Evolutionary conservation across 2,888 invertebrate genomes (phyloP).

Genomic region (Spialia ferax): DNA sequence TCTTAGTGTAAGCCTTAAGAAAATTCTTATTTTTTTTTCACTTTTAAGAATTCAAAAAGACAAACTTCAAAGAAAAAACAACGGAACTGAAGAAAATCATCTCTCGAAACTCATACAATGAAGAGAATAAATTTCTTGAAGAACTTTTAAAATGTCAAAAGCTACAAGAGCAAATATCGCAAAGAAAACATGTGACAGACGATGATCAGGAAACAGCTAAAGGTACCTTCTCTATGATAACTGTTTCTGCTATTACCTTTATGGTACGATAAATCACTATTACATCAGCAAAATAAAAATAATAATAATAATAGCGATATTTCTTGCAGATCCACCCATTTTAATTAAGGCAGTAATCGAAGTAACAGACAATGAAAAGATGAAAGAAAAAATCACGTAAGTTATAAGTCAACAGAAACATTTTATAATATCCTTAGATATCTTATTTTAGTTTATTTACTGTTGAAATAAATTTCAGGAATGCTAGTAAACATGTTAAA

Average conservation of each 20-base stretch:
- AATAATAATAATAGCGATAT: not conserved
- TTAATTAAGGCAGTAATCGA: conserved; percentile 70
- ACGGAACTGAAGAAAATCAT: conserved; percentile 24
- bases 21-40: not conserved
- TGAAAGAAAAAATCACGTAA: conserved; percentile 53
- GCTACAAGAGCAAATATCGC: conserved; percentile 50
- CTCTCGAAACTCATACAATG: conserved; percentile 37
- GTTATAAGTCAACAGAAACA: conserved; percentile 42
- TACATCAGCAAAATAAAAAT: too few relatives aligned
- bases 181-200: not conserved
- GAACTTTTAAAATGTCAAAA: conserved; percentile 60
- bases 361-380: conserved; percentile 52
- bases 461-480: conserved; percentile 52
- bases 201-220: conserved; percentile 16
- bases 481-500: conserved; percentile 58
- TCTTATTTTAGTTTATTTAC: not conserved
- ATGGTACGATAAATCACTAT: too few relatives aligned
- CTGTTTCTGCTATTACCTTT: too few relatives aligned
- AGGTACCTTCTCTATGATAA: too few relatives aligned
- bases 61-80: not conserved
- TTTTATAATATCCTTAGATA: not conserved
- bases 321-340: conserved; percentile 59
- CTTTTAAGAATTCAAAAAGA: conserved; percentile 42
- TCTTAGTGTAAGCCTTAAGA: not conserved
- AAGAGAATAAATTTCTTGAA: conserved; percentile 56